A percentile compares a stretch with the other conserved stretches of the same genome.
These are phyloP conservation scores for Opisthograptis luteolata DNA, from an alignment of 2,888 invertebrate species.

Conservation along the genomic window DNA sequence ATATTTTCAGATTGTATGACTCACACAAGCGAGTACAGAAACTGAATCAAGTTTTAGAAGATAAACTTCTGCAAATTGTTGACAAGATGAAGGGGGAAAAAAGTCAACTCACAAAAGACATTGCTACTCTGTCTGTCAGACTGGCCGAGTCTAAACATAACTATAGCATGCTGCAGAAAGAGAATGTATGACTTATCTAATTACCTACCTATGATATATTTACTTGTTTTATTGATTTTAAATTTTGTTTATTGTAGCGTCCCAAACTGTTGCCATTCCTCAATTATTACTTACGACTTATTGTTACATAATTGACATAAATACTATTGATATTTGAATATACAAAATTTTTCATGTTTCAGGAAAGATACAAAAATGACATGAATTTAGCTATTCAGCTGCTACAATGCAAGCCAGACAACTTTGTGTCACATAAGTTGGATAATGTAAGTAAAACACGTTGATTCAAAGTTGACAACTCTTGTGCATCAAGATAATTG, in stretches of 20 bases:
- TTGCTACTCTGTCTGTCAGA: conserved; percentile 92
- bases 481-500: conserved; percentile 15
- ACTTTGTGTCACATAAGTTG: conserved; percentile 96
- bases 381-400: conserved; percentile 97
- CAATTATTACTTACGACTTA: too few species aligned
- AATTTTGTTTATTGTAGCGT: too few species aligned
- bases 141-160: conserved; percentile 93
- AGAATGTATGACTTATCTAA: conserved; percentile 87
- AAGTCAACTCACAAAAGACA: conserved; percentile 92
- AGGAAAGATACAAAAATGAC: conserved; percentile 97
- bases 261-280: too few species aligned
- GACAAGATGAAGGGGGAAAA: conserved; percentile 97
- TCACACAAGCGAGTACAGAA: conserved; percentile 97
- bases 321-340: too few species aligned
- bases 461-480: conserved; percentile 5
- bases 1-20: conserved; percentile 89
- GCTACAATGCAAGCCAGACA: conserved; percentile 96
- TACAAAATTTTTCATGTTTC: conserved; percentile 33
- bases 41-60: conserved; percentile 97
- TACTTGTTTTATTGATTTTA: neutral
- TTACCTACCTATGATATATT: conserved; percentile 1
- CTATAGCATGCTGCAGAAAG: conserved; percentile 92
- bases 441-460: conserved; percentile 89
- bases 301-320: neutral
- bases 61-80: conserved; percentile 95